These are phyloP conservation scores for Ataeniobius toweri DNA, from an alignment of 2,797 vertebrate genomes.

Conservation along the genomic window DNA sequence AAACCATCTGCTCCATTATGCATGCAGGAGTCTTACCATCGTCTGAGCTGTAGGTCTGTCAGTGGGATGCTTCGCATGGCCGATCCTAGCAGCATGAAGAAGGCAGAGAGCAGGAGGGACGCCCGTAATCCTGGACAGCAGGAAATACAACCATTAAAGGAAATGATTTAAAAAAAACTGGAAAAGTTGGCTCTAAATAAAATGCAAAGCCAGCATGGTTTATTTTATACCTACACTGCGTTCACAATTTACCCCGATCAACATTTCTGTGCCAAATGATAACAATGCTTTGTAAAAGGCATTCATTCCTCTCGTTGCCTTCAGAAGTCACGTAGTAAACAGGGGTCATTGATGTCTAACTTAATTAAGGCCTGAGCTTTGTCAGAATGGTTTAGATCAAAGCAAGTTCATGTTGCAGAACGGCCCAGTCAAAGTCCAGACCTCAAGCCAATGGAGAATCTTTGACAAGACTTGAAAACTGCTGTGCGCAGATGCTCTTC, in stretches of 20 bases:
- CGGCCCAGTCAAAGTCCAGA: neutral
- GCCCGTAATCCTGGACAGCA: conserved; percentile 85
- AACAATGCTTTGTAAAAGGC: no score
- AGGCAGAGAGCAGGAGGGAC: conserved; percentile 89
- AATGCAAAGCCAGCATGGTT: neutral
- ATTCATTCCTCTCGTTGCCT: no score
- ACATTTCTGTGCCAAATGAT: neutral
- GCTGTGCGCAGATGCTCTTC: no score
- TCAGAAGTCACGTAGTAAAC: no score
- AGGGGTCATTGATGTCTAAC: no score
- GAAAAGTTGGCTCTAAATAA: neutral
- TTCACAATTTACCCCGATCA: neutral
- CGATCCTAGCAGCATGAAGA: conserved; percentile 91
- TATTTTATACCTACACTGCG: neutral
- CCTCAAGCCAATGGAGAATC: neutral
- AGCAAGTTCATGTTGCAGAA: neutral
- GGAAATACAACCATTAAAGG: neutral
- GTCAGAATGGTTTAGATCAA: no score
- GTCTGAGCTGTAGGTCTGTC: conserved; percentile 81
- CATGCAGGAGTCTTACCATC: conserved; percentile 83
- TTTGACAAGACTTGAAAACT: neutral
- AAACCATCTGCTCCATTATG: conserved; percentile 7
- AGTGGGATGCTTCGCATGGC: conserved; percentile 88
- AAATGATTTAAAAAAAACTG: neutral
- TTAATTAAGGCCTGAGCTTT: no score